phyloP scores from a whole-genome alignment of 2,888 invertebrate genomes.

The Lasioglossum morio region DNA sequence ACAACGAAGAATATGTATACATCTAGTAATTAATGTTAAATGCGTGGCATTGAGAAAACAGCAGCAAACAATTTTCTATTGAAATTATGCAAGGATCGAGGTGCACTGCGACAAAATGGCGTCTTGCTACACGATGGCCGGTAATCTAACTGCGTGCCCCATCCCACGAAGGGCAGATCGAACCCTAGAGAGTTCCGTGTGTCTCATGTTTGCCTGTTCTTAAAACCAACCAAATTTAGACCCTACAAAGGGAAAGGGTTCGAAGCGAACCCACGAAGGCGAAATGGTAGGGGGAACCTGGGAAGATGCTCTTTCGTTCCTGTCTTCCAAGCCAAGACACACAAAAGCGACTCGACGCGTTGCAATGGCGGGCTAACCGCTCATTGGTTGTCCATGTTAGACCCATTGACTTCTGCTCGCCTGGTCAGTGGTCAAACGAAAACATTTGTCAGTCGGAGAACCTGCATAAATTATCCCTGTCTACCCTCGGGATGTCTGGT shows the following conservation, averaged over 20 bases:
- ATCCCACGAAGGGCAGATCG: conserved; percentile 50
- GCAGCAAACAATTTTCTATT: not conserved
- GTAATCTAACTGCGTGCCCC: not conserved
- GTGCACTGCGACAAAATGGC: not conserved
- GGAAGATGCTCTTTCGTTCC: conserved; percentile 6
- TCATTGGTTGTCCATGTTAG: conserved; percentile 55
- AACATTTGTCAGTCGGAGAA: conserved; percentile 77
- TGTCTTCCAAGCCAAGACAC: conserved; percentile 31
- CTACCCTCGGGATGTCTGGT: not conserved
- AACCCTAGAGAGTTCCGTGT: conserved; percentile 49
- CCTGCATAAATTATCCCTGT: conserved; percentile 38
- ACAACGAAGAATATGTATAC: not conserved
- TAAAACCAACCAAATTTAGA: conserved; percentile 77
- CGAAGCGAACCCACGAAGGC: conserved; percentile 15
- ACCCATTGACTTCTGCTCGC: conserved; percentile 68
- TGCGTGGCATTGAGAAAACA: not conserved
- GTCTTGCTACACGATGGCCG: not conserved
- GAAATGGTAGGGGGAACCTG: conserved; percentile 10
- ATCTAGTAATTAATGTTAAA: not conserved
- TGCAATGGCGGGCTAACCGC: conserved; percentile 41
- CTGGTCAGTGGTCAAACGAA: conserved; percentile 79
- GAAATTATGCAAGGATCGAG: not conserved
- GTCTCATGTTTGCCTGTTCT: conserved; percentile 77
- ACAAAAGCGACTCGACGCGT: not conserved
- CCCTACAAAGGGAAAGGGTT: conserved; percentile 73